Base-by-base conservation (phyloP, 2,888 invertebrate genomes). In the Tetragnatha montana region DNA sequence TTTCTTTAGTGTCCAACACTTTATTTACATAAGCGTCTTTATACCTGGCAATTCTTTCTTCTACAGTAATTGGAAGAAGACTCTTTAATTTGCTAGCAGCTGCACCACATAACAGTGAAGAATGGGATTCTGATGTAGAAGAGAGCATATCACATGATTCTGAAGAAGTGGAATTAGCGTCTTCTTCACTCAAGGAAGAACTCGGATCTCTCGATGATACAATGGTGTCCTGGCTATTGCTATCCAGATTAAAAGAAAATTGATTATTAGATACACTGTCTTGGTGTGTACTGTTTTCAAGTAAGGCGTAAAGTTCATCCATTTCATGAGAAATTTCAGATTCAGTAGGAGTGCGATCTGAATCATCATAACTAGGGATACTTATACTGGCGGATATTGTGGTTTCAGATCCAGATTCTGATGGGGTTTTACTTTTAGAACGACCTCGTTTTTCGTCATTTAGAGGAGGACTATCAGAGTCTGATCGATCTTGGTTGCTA, bases 261-360 rank as follows among this genome's bases (percentile, higher is more conserved):
- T 86, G 90, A 71, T 85, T 68, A 21, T 85, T 76, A 17, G 75
- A 75, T 14, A 90, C 83, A 35, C 81, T 21, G 51, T 91, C 91
- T 71, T 86, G 88, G 47, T 81, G 71, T 7, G 69, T 78, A 12
- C 88, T 81, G 71, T 76, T 91, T 88, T 91, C 91, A 60, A 91
- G 82, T 22, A 91, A 70, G 8, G 90, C 90, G 81, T 91, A 91
- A 10, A 91, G 78, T 71, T 91, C 91, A 74, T 92, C 91, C 92
- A 92, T 92, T 91, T 92, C 92, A 87, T 91, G 92, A 22, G 91
- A 91, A 81, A 91, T 92, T 81, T 91, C 91, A 14, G 91, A 91
- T 78, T 92, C 91, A 69, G 91, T 91, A 6, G 91, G 91, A 12
- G 91, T 91, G 22, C 90, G 87, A 86, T 91, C 91, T 19, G 91